A percentile compares a stretch with the other conserved stretches of the same genome.
Conservation (phyloP, 92 coral and sea anemone species). For the Heliopora coerulea region DNA sequence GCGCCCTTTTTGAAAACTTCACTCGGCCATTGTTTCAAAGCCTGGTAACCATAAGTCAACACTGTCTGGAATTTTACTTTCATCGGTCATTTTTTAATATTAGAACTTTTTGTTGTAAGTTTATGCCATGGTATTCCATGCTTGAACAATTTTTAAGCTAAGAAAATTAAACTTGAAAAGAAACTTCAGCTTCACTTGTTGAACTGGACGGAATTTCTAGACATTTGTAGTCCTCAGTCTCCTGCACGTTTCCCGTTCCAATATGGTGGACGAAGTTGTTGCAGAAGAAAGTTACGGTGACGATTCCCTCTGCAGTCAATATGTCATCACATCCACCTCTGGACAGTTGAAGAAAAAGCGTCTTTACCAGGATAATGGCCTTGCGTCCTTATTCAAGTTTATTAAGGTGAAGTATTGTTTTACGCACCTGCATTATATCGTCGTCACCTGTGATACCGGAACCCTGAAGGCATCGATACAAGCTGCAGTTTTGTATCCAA, state of each 20-base stretch:
- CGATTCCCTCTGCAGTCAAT: constrained; percentile 68
- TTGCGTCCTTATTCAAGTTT: constrained; percentile 64
- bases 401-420: constrained; percentile 71
- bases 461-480: neutral
- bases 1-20: constrained; percentile 23
- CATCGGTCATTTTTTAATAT: too few relatives aligned
- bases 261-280: constrained; percentile 91
- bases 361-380: constrained; percentile 46
- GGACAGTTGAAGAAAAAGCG: constrained; percentile 61
- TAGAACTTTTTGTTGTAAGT: too few relatives aligned
- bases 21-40: neutral
- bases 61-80: too few relatives aligned
- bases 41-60: neutral
- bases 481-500: too few relatives aligned
- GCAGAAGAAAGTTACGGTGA: constrained; percentile 89
- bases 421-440: too few relatives aligned
- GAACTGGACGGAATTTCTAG: too few relatives aligned
- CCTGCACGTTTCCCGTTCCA: constrained; percentile 41
- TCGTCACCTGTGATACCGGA: too few relatives aligned
- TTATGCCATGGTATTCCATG: too few relatives aligned
- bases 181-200: too few relatives aligned
- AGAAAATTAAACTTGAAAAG: too few relatives aligned
- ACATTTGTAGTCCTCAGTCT: neutral
- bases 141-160: too few relatives aligned
- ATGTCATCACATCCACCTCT: constrained; percentile 61